A percentile compares a stretch with the other conserved stretches of the same genome.
These are phyloP conservation scores for fruit fly (Drosophila melanogaster) DNA, from an alignment of 1,140 invertebrate genomes.

Conservation along the genomic window DNA sequence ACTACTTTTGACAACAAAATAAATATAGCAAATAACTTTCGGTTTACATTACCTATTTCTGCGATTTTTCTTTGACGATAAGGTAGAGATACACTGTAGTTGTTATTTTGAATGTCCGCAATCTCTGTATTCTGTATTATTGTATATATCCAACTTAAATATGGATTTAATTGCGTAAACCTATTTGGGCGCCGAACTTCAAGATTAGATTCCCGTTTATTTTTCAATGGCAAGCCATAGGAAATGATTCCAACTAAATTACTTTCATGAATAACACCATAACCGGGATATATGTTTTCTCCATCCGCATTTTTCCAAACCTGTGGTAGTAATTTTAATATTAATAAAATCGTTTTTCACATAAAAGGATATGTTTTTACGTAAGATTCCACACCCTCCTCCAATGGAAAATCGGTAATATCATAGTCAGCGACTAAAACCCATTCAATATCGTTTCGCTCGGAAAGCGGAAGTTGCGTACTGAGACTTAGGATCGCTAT, in stretches of 20 bases:
- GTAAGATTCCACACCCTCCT: background rate
- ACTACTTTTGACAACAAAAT: slow-evolving; percentile 14
- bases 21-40: background rate
- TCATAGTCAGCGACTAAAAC: slow-evolving; percentile 23
- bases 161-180: slow-evolving; percentile 19
- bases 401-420: slow-evolving; percentile 11
- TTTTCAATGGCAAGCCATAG: background rate
- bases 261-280: slow-evolving; percentile 26
- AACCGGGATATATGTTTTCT: slow-evolving; percentile 20
- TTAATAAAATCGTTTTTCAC: no score
- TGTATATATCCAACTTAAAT: slow-evolving; percentile 41
- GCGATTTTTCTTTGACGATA: slow-evolving; percentile 36
- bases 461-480: slow-evolving; percentile 25
- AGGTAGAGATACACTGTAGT: slow-evolving; percentile 33
- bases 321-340: background rate
- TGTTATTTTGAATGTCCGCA: slow-evolving; percentile 20
- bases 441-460: slow-evolving; percentile 35
- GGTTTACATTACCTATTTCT: slow-evolving; percentile 25
- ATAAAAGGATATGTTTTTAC: slow-evolving; percentile 6
- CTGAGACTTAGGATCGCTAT: slow-evolving; percentile 29
- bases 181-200: background rate
- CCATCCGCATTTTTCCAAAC: background rate
- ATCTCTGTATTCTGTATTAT: slow-evolving; percentile 35
- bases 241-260: slow-evolving; percentile 38
- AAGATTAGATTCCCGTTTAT: background rate